These are phyloP conservation scores for Watsonalla binaria DNA, from an alignment of 2,888 invertebrate genomes.

Conservation along the genomic window DNA sequence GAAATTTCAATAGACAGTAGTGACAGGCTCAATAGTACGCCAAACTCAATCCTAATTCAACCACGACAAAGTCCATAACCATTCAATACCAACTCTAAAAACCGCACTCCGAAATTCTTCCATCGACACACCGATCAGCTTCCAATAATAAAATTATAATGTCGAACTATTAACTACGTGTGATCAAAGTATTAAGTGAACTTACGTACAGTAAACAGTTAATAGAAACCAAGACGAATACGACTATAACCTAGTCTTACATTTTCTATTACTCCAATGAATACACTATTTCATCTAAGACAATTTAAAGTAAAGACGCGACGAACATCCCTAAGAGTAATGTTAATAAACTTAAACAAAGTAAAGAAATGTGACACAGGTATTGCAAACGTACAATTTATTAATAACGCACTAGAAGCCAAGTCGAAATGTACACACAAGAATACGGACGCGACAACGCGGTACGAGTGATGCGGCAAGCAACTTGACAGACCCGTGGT, in stretches of 20 bases:
- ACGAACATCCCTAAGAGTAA: constrained; percentile 58
- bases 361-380: constrained; percentile 52
- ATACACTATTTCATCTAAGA: constrained; percentile 55
- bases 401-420: constrained; percentile 61
- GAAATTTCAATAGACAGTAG: constrained; percentile 28
- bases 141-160: constrained; percentile 64
- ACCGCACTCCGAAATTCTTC: constrained; percentile 62
- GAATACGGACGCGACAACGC: constrained; percentile 65
- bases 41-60: constrained; percentile 27
- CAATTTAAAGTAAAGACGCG: constrained; percentile 47
- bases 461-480: constrained; percentile 41
- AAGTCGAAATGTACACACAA: constrained; percentile 66
- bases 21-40: constrained; percentile 31
- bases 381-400: constrained; percentile 59
- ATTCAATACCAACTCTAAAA: constrained; percentile 46
- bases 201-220: constrained; percentile 62
- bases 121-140: constrained; percentile 69
- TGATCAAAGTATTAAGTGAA: constrained; percentile 72
- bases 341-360: constrained; percentile 54
- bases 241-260: constrained; percentile 70
- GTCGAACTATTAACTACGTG: constrained; percentile 63
- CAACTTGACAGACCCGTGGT: constrained; percentile 37
- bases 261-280: constrained; percentile 62
- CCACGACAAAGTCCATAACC: constrained; percentile 40
- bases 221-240: constrained; percentile 58